Base-by-base conservation (phyloP, 30 jellyfish, hydroid and myxozoan genomes). In the Sanderia malayensis region DNA sequence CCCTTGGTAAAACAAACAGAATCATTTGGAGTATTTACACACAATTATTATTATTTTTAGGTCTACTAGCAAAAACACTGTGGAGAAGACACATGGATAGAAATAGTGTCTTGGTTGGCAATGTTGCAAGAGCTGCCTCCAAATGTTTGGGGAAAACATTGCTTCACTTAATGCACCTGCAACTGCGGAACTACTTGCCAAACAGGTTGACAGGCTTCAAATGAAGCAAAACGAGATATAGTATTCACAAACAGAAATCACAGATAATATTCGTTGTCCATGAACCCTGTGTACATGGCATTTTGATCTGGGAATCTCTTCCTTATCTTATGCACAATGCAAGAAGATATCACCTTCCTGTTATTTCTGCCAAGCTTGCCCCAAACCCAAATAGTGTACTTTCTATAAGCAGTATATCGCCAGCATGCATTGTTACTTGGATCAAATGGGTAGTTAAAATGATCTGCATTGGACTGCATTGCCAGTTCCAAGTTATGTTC, bases 321-420 rank as follows among this genome's bases (percentile, higher is more conserved):
- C 46, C 91, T 64, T 7, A 65, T 79, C 9, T 2, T 44, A 33
- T 27, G 1, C 4, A 64, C 74, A 41, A 64, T 6, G 31, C 84
- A 65, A 15, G 91, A 28, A 1, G 91, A 84, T 4, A 79, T 79
- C 2, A 79, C 91, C 46, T 67, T 79, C 55, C 83, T 79, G 34
- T 79, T 52, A 84, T n/a, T n/a, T n/a, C n/a, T n/a, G n/a, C n/a
- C n/a, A n/a, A n/a, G n/a, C n/a, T n/a, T n/a, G n/a, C n/a, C 91
- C 83, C 83, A 79, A 31, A 18, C 32, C 91, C 91, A 79, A 25
- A 79, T 1, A 2, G 7, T 27, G 46, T 79, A 79, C 52, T 79
- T 84, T 17, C 76, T 84, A 31, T 79, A 79, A 2, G 84, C 84
- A 8, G 91, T 34, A 23, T 18, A 46, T 17, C 84, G 0, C 76